These are phyloP conservation scores for Siphamia tubifer DNA, from an alignment of 2,113 vertebrate genomes.

Conservation along the genomic window DNA sequence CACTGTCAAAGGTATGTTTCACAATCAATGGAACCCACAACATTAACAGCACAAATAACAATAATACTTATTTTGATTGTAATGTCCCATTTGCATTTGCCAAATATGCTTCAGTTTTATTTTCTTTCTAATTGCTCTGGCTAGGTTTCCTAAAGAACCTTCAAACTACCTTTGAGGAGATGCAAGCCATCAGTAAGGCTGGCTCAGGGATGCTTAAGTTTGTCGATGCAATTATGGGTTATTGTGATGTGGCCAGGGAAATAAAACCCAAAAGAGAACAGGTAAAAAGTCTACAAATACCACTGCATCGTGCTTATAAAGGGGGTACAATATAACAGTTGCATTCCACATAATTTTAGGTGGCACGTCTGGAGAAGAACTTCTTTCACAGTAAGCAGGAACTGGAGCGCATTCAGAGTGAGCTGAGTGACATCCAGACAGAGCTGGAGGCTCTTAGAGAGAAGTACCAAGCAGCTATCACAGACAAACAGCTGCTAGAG, in stretches of 20 bases:
- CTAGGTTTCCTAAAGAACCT: constrained; percentile 88
- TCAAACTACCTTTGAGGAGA: constrained; percentile 87
- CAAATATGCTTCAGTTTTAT: background rate
- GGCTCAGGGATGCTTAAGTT: constrained; percentile 96
- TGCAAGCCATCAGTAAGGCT: constrained; percentile 93
- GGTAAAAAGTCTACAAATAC: constrained; percentile 69
- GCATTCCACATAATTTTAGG: constrained; percentile 69
- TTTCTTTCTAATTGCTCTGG: constrained; percentile 41
- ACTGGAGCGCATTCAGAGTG: constrained; percentile 87
- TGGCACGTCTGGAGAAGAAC: constrained; percentile 89
- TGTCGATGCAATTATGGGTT: constrained; percentile 92
- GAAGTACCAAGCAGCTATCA: constrained; percentile 86
- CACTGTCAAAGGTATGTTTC: constrained; percentile 83
- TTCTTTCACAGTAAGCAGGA: constrained; percentile 87
- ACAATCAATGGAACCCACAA: background rate
- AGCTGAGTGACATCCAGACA: constrained; percentile 82
- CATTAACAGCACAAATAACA: background rate
- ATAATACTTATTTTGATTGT: background rate
- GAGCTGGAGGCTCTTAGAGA: constrained; percentile 86
- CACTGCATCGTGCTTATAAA: background rate
- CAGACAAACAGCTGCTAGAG: constrained; percentile 88
- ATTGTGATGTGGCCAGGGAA: constrained; percentile 89
- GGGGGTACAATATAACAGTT: background rate
- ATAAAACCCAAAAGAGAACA: constrained; percentile 95
- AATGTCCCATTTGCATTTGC: background rate